Evolutionary conservation across 2,888 invertebrate species (phyloP).

Genomic region (Myathropa florea): DNA sequence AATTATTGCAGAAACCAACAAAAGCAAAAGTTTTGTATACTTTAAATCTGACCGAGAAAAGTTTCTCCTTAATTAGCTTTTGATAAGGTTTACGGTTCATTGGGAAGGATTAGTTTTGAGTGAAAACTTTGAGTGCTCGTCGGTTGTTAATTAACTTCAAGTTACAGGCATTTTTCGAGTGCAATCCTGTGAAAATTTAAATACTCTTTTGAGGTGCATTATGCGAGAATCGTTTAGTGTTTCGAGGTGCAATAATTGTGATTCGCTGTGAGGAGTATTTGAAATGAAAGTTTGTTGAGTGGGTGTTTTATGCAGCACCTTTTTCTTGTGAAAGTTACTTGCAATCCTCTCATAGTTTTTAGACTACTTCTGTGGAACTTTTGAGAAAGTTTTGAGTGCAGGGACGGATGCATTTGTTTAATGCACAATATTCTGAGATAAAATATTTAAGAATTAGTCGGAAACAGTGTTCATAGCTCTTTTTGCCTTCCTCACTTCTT

Average conservation of each 20-base stretch:
- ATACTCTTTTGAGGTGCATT: not conserved
- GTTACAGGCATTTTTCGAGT: not conserved
- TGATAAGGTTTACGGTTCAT: slow-evolving; percentile 48
- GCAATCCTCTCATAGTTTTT: not conserved
- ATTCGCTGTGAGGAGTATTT: not conserved
- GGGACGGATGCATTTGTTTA: too few species aligned
- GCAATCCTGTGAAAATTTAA: not conserved
- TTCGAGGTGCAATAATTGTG: not conserved
- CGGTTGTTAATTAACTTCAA: slow-evolving; percentile 29
- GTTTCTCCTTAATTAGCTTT: slow-evolving; percentile 50
- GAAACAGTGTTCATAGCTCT: too few species aligned
- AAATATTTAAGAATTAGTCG: too few species aligned
- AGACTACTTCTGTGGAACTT: not conserved
- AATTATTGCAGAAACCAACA: slow-evolving; percentile 22
- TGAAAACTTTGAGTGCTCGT: slow-evolving; percentile 42
- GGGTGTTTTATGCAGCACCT: not conserved
- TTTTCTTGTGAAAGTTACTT: not conserved
- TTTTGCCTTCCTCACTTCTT: too few species aligned
- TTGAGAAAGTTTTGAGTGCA: not conserved
- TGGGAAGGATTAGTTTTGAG: slow-evolving; percentile 38
- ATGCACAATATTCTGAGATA: too few species aligned
- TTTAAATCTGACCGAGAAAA: slow-evolving; percentile 16
- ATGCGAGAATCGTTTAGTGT: not conserved
- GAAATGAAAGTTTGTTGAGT: not conserved
- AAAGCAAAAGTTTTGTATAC: not conserved